Conservation (phyloP, 2,797 vertebrate species). For the Melanotaenia pygmaea region DNA sequence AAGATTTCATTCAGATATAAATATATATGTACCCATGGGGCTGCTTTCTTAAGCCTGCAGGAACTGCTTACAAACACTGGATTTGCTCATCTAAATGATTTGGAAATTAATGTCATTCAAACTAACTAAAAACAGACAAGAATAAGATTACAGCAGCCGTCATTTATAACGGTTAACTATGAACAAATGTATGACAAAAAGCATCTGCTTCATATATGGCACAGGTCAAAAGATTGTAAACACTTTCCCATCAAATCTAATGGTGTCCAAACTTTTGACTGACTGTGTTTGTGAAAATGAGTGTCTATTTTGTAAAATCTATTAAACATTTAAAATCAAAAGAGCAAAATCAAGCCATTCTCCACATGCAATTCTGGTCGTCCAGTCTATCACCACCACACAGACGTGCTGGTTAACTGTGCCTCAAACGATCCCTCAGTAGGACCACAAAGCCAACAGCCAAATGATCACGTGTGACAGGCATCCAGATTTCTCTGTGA, state of each 20-base stretch:
- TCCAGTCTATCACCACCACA: neutral
- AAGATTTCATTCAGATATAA: neutral
- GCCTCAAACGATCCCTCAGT: constrained; percentile 46
- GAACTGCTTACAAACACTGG: neutral
- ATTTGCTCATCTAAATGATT: neutral
- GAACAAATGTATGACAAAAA: neutral
- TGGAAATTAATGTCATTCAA: neutral
- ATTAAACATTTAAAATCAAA: neutral
- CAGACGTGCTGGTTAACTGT: constrained; percentile 40
- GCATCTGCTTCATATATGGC: neutral
- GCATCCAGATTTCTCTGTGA: constrained; percentile 39
- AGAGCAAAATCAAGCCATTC: neutral
- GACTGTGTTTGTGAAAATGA: neutral
- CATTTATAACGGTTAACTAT: neutral
- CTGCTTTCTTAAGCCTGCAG: neutral
- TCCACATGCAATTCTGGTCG: neutral
- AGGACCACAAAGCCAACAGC: constrained; percentile 15
- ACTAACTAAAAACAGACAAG: neutral
- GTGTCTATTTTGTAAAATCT: neutral
- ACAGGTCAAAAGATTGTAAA: too few species aligned
- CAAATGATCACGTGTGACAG: constrained; percentile 39
- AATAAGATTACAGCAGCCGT: neutral
- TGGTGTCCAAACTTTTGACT: too few species aligned
- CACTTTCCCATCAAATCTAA: too few species aligned
- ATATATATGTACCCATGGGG: neutral